A percentile compares a stretch with the other conserved stretches of the same genome.
phyloP scores from a whole-genome alignment of 2,888 invertebrate species.

The Ornithoptera priamus region DNA sequence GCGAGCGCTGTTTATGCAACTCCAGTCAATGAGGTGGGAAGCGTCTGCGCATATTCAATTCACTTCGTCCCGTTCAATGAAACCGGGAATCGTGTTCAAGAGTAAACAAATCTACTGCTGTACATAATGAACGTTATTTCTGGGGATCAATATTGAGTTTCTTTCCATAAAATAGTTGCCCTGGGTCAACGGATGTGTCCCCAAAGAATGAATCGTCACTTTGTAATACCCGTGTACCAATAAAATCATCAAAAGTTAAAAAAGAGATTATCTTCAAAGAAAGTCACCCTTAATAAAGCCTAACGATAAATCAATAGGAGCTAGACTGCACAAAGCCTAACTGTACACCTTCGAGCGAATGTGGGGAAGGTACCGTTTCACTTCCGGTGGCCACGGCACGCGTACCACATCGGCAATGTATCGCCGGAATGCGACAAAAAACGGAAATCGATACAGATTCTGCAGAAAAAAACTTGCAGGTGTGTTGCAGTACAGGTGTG shows the following conservation, averaged over 20 bases:
- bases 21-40: constrained; percentile 14
- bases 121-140: no score
- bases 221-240: no score
- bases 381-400: constrained; percentile 10
- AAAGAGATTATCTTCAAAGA: no score
- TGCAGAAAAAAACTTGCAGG: neutral
- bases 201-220: no score
- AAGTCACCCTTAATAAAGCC: no score
- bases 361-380: constrained; percentile 19
- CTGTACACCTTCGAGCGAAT: constrained; percentile 19
- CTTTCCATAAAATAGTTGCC: no score
- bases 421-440: constrained; percentile 16
- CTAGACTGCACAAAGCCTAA: constrained; percentile 4
- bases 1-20: constrained; percentile 15
- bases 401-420: neutral
- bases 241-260: no score
- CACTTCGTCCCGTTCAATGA: neutral
- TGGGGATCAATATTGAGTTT: no score
- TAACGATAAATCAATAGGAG: no score
- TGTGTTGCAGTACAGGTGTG: no score
- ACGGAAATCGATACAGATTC: constrained; percentile 10
- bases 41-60: constrained; percentile 13
- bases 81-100: neutral
- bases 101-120: no score
- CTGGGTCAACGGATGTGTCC: no score